Percentiles rank a stretch among this genome's conserved stretches.
phyloP scores from a whole-genome alignment of 2,113 vertebrate genomes.

The Coptodon rendalli region DNA sequence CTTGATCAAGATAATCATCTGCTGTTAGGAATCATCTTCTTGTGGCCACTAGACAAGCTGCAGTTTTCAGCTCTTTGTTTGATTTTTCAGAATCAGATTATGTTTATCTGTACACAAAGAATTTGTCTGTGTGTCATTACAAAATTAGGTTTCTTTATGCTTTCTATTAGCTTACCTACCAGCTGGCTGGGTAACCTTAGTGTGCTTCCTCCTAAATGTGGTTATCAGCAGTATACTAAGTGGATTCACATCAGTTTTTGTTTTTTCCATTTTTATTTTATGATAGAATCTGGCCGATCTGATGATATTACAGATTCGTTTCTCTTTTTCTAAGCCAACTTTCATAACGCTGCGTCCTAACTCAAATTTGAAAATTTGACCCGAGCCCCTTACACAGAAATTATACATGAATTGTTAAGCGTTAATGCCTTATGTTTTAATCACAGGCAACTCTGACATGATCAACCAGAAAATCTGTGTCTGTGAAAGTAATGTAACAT shows the following conservation, averaged over 20 bases:
- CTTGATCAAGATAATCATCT: not conserved
- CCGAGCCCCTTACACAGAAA: not conserved
- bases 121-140: not conserved
- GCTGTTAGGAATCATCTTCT: not conserved
- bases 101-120: not conserved
- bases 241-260: not conserved
- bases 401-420: accelerated
- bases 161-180: not conserved
- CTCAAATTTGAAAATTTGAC: not conserved
- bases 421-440: not conserved
- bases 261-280: not conserved
- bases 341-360: not conserved
- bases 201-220: not conserved
- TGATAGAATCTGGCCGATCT: not conserved
- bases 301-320: not conserved
- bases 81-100: not conserved
- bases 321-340: not conserved
- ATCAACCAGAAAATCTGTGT: accelerated
- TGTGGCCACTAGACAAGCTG: not conserved
- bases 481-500: not conserved
- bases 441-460: not conserved
- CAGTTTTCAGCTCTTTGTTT: not conserved
- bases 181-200: not conserved
- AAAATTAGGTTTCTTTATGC: not conserved
- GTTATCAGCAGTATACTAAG: not conserved